A percentile compares a stretch with the other conserved stretches of the same genome.
phyloP scores from a whole-genome alignment of 53 echinoderm and acorn worm species.

The Henricia sp. region DNA sequence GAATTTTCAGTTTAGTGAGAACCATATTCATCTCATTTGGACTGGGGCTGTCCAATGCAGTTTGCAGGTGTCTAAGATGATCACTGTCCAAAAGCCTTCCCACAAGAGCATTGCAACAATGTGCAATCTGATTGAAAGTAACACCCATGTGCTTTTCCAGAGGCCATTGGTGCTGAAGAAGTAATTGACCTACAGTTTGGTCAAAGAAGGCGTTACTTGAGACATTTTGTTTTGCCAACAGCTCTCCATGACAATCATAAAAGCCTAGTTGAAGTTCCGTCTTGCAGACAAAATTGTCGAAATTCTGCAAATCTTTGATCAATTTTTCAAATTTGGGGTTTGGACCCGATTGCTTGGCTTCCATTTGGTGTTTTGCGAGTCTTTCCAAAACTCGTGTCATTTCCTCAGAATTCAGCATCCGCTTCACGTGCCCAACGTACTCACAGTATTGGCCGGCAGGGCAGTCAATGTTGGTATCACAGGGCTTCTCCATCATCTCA shows the following conservation, averaged over 20 bases:
- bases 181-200: background rate
- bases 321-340: background rate
- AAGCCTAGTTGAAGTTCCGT: constrained; percentile 4
- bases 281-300: constrained; percentile 16
- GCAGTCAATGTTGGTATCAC: constrained; percentile 29
- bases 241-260: constrained; percentile 16
- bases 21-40: constrained; percentile 24
- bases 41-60: constrained; percentile 24
- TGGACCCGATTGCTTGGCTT: background rate
- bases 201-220: constrained; percentile 35
- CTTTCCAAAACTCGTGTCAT: constrained; percentile 39
- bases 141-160: background rate
- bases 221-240: background rate
- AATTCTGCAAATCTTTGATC: constrained; percentile 16
- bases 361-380: constrained; percentile 25
- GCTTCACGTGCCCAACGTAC: constrained; percentile 16
- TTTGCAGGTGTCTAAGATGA: constrained; percentile 9
- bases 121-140: constrained; percentile 10
- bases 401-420: constrained; percentile 34
- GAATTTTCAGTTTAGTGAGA: constrained; percentile 22
- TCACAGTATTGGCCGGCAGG: background rate
- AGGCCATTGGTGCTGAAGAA: constrained; percentile 12
- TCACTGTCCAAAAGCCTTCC: constrained; percentile 5
- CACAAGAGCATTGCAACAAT: constrained; percentile 15
- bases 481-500: constrained; percentile 28